Conservation (phyloP, 92 coral and sea anemone genomes). For the Palythoa heliodiscus region DNA sequence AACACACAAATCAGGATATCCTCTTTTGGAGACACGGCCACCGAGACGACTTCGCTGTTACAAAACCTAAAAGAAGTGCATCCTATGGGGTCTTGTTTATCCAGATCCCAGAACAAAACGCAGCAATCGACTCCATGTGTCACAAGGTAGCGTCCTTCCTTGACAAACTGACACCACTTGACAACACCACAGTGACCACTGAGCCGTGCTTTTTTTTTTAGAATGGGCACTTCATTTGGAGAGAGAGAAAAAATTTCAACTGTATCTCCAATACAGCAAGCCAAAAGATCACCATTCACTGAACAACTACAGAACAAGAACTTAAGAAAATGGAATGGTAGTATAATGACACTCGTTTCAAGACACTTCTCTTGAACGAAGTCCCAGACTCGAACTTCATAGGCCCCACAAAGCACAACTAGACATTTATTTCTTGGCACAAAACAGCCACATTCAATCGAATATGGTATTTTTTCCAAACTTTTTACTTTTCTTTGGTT, state of each 20-base stretch:
- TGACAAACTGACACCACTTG: constrained; percentile 48
- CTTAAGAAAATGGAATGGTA: neutral
- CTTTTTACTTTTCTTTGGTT: no score
- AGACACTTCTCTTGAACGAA: neutral
- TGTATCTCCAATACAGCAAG: constrained; percentile 6
- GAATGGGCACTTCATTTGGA: neutral
- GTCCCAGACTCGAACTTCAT: neutral
- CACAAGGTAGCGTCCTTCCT: constrained; percentile 50
- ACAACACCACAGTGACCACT: constrained; percentile 50
- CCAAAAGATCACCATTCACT: neutral
- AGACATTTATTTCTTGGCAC: constrained; percentile 3
- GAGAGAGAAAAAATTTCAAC: neutral
- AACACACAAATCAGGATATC: neutral
- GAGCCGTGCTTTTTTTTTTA: neutral
- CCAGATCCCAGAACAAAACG: constrained; percentile 47
- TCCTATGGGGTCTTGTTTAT: constrained; percentile 28
- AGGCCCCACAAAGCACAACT: constrained; percentile 4
- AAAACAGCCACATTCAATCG: constrained; percentile 28
- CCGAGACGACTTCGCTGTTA: neutral
- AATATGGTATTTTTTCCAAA: no score
- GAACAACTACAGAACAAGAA: constrained; percentile 1
- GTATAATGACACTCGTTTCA: neutral
- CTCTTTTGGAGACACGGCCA: constrained; percentile 10
- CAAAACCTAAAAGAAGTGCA: neutral
- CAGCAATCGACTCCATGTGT: constrained; percentile 20